phyloP scores from a whole-genome alignment of 1,140 invertebrate genomes.

The Alviniconcha marisindica region DNA sequence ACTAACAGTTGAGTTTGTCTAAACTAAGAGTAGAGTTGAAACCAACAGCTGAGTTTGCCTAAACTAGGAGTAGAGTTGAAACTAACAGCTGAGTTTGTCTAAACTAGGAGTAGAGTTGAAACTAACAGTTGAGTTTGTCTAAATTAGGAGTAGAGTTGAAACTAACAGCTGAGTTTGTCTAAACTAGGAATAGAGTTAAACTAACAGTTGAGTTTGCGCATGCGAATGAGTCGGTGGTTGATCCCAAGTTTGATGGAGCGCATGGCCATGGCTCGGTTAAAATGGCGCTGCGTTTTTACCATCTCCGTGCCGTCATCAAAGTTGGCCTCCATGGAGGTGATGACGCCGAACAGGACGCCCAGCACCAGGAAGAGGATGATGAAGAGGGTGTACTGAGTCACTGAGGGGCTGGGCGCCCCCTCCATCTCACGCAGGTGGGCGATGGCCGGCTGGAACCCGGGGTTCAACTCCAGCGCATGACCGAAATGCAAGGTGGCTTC shows the following conservation, averaged over 20 bases:
- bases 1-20: no score
- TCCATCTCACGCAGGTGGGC: conserved; percentile 84
- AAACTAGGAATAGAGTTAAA: no score
- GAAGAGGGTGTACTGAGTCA: conserved; percentile 84
- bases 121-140: no score
- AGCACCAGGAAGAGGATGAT: conserved; percentile 90
- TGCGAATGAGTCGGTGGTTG: conserved; percentile 75
- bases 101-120: no score
- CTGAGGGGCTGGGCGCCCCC: conserved; percentile 64
- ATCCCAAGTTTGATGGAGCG: conserved; percentile 82
- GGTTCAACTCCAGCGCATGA: conserved; percentile 88
- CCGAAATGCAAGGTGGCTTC: conserved; percentile 88
- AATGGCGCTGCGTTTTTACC: conserved; percentile 86
- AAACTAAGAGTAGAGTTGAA: no score
- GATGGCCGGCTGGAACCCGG: conserved; percentile 87
- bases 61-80: no score
- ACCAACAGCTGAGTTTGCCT: no score
- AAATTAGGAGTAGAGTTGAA: no score
- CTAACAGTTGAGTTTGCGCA: conserved; percentile 69
- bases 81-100: no score
- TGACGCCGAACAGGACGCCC: conserved; percentile 85
- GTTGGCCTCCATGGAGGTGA: conserved; percentile 84
- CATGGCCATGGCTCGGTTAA: conserved; percentile 91
- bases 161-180: no score
- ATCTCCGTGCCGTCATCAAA: conserved; percentile 77